phyloP scores from a whole-genome alignment of 2,113 vertebrate species.

The Neogobius melanostomus region DNA sequence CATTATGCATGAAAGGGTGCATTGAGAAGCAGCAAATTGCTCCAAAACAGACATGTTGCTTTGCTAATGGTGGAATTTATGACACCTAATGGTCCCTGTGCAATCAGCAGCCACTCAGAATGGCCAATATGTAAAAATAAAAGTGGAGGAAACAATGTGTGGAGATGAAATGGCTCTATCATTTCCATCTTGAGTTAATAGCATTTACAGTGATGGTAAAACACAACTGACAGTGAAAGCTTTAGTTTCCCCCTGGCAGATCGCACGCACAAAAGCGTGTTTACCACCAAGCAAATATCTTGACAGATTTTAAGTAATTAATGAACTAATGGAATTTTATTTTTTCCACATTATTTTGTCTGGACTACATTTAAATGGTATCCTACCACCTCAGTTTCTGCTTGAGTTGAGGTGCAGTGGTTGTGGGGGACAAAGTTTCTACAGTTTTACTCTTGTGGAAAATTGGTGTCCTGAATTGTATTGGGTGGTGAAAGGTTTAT shows the following conservation, averaged over 20 bases:
- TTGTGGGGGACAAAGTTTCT: too few species aligned
- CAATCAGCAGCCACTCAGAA: conserved; percentile 37
- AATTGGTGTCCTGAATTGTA: conserved; percentile 1
- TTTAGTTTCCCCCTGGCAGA: too few species aligned
- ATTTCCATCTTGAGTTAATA: conserved; percentile 8
- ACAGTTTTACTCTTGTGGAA: background rate
- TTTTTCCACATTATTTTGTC: too few species aligned
- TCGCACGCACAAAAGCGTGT: too few species aligned
- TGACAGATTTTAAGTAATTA: too few species aligned
- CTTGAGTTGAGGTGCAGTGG: too few species aligned
- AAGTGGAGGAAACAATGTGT: conserved; percentile 12
- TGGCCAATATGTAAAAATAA: conserved; percentile 26
- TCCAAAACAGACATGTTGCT: conserved; percentile 59
- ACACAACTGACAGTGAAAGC: conserved; percentile 2
- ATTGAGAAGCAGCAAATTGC: conserved; percentile 63
- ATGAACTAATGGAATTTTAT: too few species aligned
- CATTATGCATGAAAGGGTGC: conserved; percentile 65
- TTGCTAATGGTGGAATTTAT: conserved; percentile 58
- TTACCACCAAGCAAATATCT: too few species aligned
- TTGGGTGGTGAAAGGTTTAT: conserved; percentile 1
- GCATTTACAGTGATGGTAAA: background rate
- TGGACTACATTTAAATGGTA: too few species aligned
- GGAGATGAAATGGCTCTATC: background rate
- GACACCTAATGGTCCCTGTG: conserved; percentile 39
- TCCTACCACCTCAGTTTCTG: too few species aligned